Evolutionary conservation across 2,797 vertebrate species (phyloP).

Genomic region (Platyrinchus mystaceus): DNA sequence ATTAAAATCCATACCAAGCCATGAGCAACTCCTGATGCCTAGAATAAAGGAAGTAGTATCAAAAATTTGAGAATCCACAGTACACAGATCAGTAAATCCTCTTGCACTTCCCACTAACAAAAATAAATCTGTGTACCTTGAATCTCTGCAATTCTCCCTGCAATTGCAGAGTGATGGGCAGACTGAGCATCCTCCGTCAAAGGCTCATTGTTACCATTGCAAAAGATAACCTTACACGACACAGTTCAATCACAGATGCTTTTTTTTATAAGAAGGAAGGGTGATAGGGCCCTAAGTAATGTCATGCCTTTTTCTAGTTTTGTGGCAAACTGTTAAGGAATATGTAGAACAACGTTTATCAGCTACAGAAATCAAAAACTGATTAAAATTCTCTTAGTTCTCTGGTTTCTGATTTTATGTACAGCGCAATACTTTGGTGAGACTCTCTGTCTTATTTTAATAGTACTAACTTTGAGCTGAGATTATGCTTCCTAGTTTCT

Average conservation of each 20-base stretch:
- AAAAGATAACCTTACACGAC: background rate
- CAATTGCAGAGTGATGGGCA: background rate
- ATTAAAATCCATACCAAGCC: background rate
- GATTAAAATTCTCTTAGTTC: background rate
- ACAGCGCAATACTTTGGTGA: background rate
- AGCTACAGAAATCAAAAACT: background rate
- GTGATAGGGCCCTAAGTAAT: background rate
- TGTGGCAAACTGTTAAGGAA: accelerated
- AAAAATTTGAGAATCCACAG: background rate
- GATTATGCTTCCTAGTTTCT: background rate
- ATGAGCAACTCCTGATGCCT: background rate
- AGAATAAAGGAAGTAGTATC: background rate
- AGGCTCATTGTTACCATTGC: background rate
- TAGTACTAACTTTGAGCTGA: background rate
- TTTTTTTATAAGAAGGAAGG: background rate
- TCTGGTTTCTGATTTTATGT: background rate
- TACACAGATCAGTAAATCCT: background rate
- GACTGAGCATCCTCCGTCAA: background rate
- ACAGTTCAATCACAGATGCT: background rate
- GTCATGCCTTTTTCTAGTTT: background rate
- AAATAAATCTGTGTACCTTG: background rate
- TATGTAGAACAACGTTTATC: background rate
- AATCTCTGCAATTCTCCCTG: background rate
- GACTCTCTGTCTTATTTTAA: background rate
- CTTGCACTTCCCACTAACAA: background rate